Evolutionary conservation across 2,888 invertebrate genomes (phyloP).

Genomic region (Drosophila hamatofila): DNA sequence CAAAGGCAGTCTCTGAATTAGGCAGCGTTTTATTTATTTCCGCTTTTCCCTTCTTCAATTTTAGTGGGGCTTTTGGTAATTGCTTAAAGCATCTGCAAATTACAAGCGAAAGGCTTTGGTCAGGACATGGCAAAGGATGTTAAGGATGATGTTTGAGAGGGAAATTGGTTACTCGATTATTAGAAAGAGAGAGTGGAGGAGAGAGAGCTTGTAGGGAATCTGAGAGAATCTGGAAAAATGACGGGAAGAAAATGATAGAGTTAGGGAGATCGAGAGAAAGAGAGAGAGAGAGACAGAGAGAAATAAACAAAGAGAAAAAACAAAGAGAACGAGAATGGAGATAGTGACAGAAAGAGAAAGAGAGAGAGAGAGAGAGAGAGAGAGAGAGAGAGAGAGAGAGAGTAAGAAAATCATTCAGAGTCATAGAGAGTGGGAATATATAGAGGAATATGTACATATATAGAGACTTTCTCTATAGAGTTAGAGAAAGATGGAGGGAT

Average conservation of each 20-base stretch:
- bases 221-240: no score
- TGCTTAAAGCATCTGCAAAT: conserved; percentile 19
- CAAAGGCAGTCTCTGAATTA: conserved; percentile 5
- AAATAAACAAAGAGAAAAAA: background rate
- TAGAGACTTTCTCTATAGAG: no score
- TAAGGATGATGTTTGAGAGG: background rate
- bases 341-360: background rate
- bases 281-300: background rate
- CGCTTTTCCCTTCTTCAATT: background rate
- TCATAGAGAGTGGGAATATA: no score
- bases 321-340: background rate
- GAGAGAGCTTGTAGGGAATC: no score
- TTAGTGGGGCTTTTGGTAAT: conserved; percentile 3
- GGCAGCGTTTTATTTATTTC: conserved; percentile 7
- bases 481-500: no score
- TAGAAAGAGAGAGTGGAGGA: background rate
- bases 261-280: background rate
- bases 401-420: no score
- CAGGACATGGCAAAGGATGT: no score
- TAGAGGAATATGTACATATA: no score
- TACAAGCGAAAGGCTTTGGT: background rate
- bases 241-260: no score
- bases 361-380: background rate
- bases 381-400: background rate
- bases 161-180: background rate